Percentiles rank a stretch among this genome's conserved stretches.
These are phyloP conservation scores for Pheosia tremula DNA, from an alignment of 2,888 invertebrate species.

Conservation along the genomic window DNA sequence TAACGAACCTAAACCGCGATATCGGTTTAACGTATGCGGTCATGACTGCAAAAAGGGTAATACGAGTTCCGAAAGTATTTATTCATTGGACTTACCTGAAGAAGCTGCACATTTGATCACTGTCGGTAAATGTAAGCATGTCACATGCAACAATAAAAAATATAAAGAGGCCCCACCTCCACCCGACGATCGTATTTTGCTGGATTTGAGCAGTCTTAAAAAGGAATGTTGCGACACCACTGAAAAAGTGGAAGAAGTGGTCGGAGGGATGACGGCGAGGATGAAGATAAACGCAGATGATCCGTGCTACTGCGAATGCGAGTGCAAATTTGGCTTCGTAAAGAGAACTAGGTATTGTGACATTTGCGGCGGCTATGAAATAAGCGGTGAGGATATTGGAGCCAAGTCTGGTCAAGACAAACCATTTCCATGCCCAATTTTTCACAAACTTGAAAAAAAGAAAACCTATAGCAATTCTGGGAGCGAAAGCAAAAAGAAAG, in stretches of 20 bases:
- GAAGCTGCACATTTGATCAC: conserved; percentile 43
- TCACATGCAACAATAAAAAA: conserved; percentile 50
- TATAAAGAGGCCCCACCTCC: conserved; percentile 45
- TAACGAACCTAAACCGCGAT: conserved; percentile 28
- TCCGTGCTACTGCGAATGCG: conserved; percentile 72
- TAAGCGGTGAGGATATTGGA: conserved; percentile 58
- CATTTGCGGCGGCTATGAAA: conserved; percentile 72
- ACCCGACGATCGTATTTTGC: conserved; percentile 53
- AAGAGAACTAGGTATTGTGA: conserved; percentile 72
- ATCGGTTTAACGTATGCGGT: conserved; percentile 47
- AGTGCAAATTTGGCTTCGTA: conserved; percentile 68
- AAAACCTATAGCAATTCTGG: conserved; percentile 59
- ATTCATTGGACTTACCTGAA: conserved; percentile 52
- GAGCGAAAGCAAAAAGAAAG: conserved; percentile 58
- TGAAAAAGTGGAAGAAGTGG: conserved; percentile 56
- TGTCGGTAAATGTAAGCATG: conserved; percentile 55
- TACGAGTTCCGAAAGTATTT: conserved; percentile 42
- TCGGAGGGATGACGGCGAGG: conserved; percentile 55
- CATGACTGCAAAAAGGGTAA: conserved; percentile 41
- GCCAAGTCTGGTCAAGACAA: conserved; percentile 38
- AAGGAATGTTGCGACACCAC: conserved; percentile 49
- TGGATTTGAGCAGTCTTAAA: conserved; percentile 50
- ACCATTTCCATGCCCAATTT: conserved; percentile 73
- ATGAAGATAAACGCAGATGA: conserved; percentile 51
- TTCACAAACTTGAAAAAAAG: conserved; percentile 65